phyloP scores from a whole-genome alignment of 2,113 vertebrate genomes.

The Hylia prasina region DNA sequence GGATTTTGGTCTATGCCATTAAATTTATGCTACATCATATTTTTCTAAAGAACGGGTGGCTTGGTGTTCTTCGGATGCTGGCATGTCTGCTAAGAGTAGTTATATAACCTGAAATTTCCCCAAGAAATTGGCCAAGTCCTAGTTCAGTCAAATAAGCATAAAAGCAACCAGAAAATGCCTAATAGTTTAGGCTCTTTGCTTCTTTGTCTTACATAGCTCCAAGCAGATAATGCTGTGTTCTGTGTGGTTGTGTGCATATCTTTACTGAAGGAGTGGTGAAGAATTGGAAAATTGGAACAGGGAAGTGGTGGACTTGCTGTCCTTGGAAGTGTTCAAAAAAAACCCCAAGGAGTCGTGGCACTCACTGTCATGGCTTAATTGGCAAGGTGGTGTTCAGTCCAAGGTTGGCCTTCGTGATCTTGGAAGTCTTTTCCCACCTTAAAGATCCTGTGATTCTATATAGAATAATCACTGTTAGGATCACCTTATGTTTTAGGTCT shows the following conservation, averaged over 20 bases:
- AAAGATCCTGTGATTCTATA: neutral
- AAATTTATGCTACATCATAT: neutral
- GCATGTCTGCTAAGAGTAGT: neutral
- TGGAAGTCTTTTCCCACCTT: neutral
- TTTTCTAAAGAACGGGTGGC: neutral
- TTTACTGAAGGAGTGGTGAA: neutral
- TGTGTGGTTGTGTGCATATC: fast-evolving
- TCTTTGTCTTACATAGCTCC: neutral
- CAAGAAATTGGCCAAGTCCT: neutral
- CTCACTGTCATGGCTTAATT: neutral
- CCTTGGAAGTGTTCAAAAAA: neutral
- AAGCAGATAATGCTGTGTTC: neutral
- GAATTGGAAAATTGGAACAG: neutral
- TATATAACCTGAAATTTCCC: neutral
- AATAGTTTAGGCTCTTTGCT: neutral
- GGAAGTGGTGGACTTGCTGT: neutral
- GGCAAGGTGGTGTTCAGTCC: neutral
- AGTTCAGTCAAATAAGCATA: neutral
- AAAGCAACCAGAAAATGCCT: neutral
- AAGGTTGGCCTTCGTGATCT: neutral
- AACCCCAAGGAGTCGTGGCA: neutral
- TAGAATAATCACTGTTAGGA: neutral
- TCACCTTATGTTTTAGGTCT: neutral
- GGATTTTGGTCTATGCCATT: neutral
- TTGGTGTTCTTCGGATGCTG: neutral